Conservation (phyloP, 2,113 vertebrate genomes). For the Apus apus region DNA sequence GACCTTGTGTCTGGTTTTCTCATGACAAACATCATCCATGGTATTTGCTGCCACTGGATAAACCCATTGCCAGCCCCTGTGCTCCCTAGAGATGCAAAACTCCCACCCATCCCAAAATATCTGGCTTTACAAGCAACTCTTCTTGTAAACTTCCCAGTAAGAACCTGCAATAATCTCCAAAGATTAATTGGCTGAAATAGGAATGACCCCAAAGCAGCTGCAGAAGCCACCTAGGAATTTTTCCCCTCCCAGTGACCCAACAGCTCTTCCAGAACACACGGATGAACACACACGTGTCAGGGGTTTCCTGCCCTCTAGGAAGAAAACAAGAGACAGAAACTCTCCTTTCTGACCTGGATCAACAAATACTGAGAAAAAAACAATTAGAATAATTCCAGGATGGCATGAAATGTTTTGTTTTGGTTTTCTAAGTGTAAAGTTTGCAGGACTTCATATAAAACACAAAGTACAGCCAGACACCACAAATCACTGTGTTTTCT, state of each 20-base stretch:
- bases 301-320: not conserved
- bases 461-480: not conserved
- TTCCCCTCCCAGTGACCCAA: not conserved
- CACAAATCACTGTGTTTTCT: not conserved
- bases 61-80: rapidly evolving
- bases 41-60: not conserved
- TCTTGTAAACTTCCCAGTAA: not conserved
- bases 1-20: rapidly evolving
- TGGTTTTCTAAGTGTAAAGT: not conserved
- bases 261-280: rapidly evolving
- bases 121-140: not conserved
- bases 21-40: rapidly evolving
- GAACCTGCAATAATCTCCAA: not conserved
- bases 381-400: not conserved
- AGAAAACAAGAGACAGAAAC: not conserved
- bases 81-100: not conserved
- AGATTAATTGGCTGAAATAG: not conserved
- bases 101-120: not conserved
- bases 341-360: not conserved
- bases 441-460: not conserved
- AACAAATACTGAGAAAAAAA: not conserved
- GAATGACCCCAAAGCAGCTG: not conserved
- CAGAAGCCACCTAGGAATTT: not conserved
- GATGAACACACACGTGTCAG: rapidly evolving
- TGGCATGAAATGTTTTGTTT: not conserved